phyloP scores from a whole-genome alignment of 2,888 invertebrate genomes.

The Strigamia maritima region DNA sequence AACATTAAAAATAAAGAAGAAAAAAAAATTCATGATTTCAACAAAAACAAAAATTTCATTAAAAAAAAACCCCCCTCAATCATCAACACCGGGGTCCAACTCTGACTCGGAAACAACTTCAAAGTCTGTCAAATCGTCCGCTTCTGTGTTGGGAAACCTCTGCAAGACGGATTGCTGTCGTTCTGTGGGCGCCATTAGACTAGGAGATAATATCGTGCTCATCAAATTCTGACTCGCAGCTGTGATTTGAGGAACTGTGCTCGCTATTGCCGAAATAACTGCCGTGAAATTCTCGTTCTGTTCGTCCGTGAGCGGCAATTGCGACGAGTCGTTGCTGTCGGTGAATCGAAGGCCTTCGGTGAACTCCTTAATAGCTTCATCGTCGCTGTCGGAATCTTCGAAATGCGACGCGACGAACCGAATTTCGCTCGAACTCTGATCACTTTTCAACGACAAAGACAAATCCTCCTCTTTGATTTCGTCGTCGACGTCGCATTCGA shows the following conservation, averaged over 20 bases:
- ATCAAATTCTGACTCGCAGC: conserved; percentile 20
- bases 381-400: conserved; percentile 49
- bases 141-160: neutral
- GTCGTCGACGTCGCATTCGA: neutral
- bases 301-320: neutral
- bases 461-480: conserved; percentile 2
- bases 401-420: conserved; percentile 44
- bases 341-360: conserved; percentile 26
- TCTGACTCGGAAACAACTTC: conserved; percentile 41
- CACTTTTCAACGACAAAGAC: neutral
- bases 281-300: neutral
- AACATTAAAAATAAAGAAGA: neutral
- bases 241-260: conserved; percentile 13
- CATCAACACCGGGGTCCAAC: neutral
- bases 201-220: neutral
- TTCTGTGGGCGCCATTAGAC: neutral
- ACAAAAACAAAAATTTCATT: neutral
- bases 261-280: conserved; percentile 18
- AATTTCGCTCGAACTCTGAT: conserved; percentile 39
- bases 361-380: conserved; percentile 45
- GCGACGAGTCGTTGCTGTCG: neutral
- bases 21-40: neutral
- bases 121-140: conserved; percentile 41
- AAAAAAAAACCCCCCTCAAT: neutral
- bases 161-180: neutral